These are phyloP conservation scores for Drosophila incognita DNA, from an alignment of 2,888 invertebrate species.

Conservation along the genomic window DNA sequence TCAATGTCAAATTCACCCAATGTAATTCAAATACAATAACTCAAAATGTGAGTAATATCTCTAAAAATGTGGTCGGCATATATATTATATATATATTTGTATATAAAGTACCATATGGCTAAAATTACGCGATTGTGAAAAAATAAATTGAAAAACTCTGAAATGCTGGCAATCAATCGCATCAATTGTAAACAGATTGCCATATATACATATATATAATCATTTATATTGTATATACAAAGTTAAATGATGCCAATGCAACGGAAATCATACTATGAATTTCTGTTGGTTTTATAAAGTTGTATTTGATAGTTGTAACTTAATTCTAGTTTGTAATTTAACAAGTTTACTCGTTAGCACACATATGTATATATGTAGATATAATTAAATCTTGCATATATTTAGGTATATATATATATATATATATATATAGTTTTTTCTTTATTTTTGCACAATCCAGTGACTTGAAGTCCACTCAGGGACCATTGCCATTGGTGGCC, in stretches of 20 bases:
- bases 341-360: conserved; percentile 25
- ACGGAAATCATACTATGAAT: neutral
- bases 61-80: neutral
- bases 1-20: neutral
- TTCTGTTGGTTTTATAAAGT: conserved; percentile 19
- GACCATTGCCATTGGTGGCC: conserved; percentile 67
- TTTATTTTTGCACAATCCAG: neutral
- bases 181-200: conserved; percentile 7
- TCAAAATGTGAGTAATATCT: neutral
- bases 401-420: conserved; percentile 27
- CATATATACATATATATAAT: neutral
- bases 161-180: neutral
- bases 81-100: neutral
- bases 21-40: neutral
- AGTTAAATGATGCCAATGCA: neutral
- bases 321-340: conserved; percentile 51
- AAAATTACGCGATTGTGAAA: neutral
- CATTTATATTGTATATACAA: neutral
- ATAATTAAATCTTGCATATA: conserved; percentile 20
- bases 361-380: conserved; percentile 14
- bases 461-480: conserved; percentile 27
- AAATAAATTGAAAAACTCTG: neutral
- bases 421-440: conserved; percentile 37
- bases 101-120: conserved; percentile 5
- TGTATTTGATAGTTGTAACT: conserved; percentile 53